Base-by-base conservation (phyloP, 2,797 vertebrate genomes). In the Knipowitschia caucasica region DNA sequence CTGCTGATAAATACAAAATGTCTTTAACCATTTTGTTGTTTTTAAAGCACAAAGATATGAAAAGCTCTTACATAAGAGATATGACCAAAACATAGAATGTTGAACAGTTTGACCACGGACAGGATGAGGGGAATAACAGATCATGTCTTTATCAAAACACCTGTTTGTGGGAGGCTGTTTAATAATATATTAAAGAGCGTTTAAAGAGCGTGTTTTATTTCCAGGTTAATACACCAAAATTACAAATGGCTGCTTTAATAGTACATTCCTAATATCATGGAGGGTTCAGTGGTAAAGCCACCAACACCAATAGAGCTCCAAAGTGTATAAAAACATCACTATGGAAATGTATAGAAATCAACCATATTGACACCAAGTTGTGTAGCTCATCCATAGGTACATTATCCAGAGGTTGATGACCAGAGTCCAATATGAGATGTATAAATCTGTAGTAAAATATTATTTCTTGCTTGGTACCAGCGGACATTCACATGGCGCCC, bases 401-500 rank as follows among this genome's bases (percentile, higher is more conserved):
- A n/a, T n/a, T n/a, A n/a, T n/a, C n/a, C n/a, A n/a, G n/a, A n/a
- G n/a, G n/a, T n/a, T n/a, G n/a, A n/a, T n/a, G n/a, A n/a, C n/a
- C n/a, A n/a, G n/a, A n/a, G n/a, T n/a, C n/a, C n/a, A n/a, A n/a
- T n/a, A n/a, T n/a, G n/a, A n/a, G n/a, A n/a, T n/a, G n/a, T n/a
- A n/a, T n/a, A n/a, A n/a, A n/a, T n/a, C n/a, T n/a, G n/a, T n/a
- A n/a, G n/a, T n/a, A n/a, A n/a, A n/a, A n/a, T n/a, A n/a, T n/a
- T n/a, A n/a, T n/a, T n/a, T n/a, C n/a, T n/a, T 33, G 31, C n/a
- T 12, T 4, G 31, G 1, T 23, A 23, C 12, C 3, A 8, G 31
- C 15, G 53, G 69, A 51, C 39, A 35, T 86, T 87, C 83, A 77
- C 85, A 87, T 53, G 4, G 39, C 62, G 56, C 38, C 39, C 64